Base-by-base conservation (phyloP, 2,888 invertebrate species). In the Petrolisthes cinctipes region DNA sequence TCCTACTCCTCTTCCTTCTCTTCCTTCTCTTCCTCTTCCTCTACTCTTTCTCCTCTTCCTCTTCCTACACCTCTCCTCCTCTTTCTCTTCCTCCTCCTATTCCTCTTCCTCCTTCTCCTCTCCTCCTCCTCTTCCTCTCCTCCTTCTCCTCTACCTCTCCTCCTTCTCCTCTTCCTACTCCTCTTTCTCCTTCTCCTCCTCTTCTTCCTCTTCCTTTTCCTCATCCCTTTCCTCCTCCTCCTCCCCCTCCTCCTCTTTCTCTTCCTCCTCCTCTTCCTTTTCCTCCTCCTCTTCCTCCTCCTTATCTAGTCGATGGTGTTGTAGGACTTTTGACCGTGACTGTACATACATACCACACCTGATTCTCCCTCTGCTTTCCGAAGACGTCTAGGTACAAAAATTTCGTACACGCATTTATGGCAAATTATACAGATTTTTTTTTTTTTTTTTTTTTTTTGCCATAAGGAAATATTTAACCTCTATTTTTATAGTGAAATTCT, bases 191-290 rank as follows among this genome's bases (percentile, higher is more conserved):
- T 23, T 11, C 81, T n/a, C 80, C 14, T 11, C 37, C 66, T 37
- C 82, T 37, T 51, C 51, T 66, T 66, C 20, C 66, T 37, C 82
- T n/a, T 71, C 51, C 83, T 37, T 2, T 66, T 57, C 53, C 57
- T 51, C 56, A 20, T 68, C 53, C 57, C 68, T 37, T 75, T 78
- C 78, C 56, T 73, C 61, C 61, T 76, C 57, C 54, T 61, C 54
- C 84, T 75, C 83, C 56, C 54, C 71, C 66, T 37, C 66, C n/a
- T 23, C 61, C 66, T 14, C 11, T 5, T 51, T 14, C 51, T n/a
- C 78, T 11, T 11, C 54, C 2, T 17, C 53, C 53, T 73, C 23
- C 7, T 9, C 9, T 9, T 23, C n/a, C 2, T 73, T 7, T 0
- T 79, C 56, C 14, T 9, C 4, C 20, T 17, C 79, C n/a, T 11